phyloP scores from a whole-genome alignment of 2,888 invertebrate genomes.

The Phanerotoma sp. region DNA sequence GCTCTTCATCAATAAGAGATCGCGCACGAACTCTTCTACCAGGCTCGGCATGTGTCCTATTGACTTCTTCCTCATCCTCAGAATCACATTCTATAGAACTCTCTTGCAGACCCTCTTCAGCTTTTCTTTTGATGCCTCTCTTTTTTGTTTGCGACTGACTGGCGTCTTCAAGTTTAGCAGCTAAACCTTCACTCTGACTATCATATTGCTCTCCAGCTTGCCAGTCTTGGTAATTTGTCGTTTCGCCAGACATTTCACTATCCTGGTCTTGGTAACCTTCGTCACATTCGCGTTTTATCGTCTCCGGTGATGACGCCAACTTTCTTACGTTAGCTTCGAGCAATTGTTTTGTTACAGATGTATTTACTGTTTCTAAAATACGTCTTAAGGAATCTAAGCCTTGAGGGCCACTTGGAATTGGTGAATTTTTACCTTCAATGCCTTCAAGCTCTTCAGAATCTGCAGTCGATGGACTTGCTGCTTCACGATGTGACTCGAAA shows the following conservation, averaged over 20 bases:
- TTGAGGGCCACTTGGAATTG: conserved; percentile 53
- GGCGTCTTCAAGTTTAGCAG: conserved; percentile 75
- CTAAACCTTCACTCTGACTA: conserved; percentile 70
- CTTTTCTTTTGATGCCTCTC: conserved; percentile 40
- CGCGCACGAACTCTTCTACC: conserved; percentile 87
- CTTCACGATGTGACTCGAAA: conserved; percentile 49
- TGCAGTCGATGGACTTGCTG: conserved; percentile 51
- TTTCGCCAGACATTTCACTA: conserved; percentile 57
- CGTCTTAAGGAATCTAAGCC: conserved; percentile 69
- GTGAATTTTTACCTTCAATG: conserved; percentile 60
- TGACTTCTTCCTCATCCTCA: conserved; percentile 62
- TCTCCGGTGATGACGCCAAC: conserved; percentile 63
- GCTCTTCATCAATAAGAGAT: conserved; percentile 92
- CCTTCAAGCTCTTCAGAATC: conserved; percentile 67
- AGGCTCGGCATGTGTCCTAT: conserved; percentile 56
- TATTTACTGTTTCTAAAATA: conserved; percentile 74
- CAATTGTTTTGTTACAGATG: conserved; percentile 73
- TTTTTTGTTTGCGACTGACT: conserved; percentile 38
- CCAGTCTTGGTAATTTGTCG: conserved; percentile 50
- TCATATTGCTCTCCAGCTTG: conserved; percentile 49
- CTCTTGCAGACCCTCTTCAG: conserved; percentile 34
- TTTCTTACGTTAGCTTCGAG: conserved; percentile 71
- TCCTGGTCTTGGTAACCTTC: conserved; percentile 68
- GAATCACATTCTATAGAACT: conserved; percentile 46
- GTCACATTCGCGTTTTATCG: conserved; percentile 49